Evolutionary conservation across 2,113 vertebrate genomes (phyloP).

Genomic region (Oceanodroma tethys): DNA sequence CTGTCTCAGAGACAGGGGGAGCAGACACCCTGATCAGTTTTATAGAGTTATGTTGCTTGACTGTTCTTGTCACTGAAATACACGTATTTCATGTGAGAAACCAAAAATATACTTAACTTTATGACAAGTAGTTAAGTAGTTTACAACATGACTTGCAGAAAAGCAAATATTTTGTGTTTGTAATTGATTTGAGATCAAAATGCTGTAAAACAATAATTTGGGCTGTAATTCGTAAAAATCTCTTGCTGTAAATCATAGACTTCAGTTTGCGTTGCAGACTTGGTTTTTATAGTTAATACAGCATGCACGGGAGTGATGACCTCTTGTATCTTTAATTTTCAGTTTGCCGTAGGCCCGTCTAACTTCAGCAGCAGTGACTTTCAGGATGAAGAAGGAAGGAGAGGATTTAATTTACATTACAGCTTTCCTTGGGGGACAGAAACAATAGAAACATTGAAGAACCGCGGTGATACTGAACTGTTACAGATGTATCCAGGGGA

Average conservation of each 20-base stretch:
- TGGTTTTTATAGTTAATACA: neutral
- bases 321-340: neutral
- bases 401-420: slow-evolving; percentile 81
- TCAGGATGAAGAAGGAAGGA: slow-evolving; percentile 70
- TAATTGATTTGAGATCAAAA: neutral
- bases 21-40: neutral
- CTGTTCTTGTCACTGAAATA: neutral
- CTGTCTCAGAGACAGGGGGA: accelerated
- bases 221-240: neutral
- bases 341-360: slow-evolving; percentile 90
- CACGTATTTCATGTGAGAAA: neutral
- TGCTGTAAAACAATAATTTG: neutral
- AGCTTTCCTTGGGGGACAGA: slow-evolving; percentile 90
- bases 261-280: neutral
- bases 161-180: neutral
- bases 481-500: slow-evolving; percentile 73
- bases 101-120: neutral
- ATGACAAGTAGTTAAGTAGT: neutral
- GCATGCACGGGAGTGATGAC: neutral
- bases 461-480: slow-evolving; percentile 80
- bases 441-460: slow-evolving; percentile 85
- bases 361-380: slow-evolving; percentile 85
- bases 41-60: neutral
- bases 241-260: neutral
- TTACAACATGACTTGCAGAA: neutral